Evolutionary conservation across 1,140 invertebrate species (phyloP).

Genomic region (Sycophila sp.): DNA sequence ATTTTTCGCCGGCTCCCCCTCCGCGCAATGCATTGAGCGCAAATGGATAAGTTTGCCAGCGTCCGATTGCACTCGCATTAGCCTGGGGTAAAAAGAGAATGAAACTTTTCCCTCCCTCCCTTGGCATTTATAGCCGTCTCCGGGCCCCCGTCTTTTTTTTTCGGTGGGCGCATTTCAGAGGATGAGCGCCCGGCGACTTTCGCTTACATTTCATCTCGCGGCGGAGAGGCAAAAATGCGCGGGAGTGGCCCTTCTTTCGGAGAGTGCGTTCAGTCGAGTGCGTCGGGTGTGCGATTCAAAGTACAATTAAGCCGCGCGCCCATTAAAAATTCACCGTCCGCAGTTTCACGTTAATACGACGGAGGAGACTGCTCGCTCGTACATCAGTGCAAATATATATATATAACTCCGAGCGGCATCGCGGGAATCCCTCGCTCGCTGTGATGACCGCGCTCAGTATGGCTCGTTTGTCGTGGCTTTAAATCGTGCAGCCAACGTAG

Average conservation of each 20-base stretch:
- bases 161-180: neutral
- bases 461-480: no score
- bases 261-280: neutral
- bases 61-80: neutral
- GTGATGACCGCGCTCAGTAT: neutral
- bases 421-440: no score
- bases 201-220: slow-evolving; percentile 3
- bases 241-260: neutral
- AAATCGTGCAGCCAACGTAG: neutral
- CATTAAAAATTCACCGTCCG: slow-evolving; percentile 52
- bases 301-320: slow-evolving; percentile 50
- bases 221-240: neutral
- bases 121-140: no score
- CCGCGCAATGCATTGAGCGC: no score
- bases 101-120: neutral
- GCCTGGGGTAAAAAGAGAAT: neutral
- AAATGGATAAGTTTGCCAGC: neutral
- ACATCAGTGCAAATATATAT: no score
- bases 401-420: no score
- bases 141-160: neutral
- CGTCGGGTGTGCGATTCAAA: slow-evolving; percentile 43
- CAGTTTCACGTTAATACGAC: slow-evolving; percentile 44
- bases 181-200: no score
- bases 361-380: neutral
- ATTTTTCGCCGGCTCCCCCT: neutral